These are phyloP conservation scores for Plotosus lineatus DNA, from an alignment of 2,113 vertebrate species.

Conservation along the genomic window DNA sequence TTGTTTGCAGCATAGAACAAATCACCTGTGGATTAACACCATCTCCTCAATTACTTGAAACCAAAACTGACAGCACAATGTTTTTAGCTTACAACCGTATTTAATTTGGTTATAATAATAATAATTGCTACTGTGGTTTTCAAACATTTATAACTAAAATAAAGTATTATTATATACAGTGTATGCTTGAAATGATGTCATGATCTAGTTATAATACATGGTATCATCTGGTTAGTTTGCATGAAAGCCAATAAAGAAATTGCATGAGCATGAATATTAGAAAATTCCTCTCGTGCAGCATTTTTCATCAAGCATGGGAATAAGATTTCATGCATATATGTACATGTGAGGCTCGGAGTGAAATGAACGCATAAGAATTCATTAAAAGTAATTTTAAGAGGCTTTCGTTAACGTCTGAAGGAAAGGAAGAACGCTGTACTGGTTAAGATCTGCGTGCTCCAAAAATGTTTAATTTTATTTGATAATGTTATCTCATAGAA, in stretches of 20 bases:
- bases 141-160: not conserved
- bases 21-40: not conserved
- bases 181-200: not conserved
- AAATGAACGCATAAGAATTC: conserved; percentile 54
- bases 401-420: conserved; percentile 65
- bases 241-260: not conserved
- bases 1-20: not conserved
- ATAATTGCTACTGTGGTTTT: not conserved
- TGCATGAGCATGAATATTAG: not conserved
- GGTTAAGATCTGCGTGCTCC: conserved; percentile 58
- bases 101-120: not conserved
- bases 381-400: conserved; percentile 55
- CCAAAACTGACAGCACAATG: not conserved
- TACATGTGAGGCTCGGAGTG: conserved; percentile 48
- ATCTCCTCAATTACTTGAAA: not conserved
- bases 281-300: not conserved
- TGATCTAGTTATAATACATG: not conserved
- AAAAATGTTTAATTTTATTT: conserved; percentile 67
- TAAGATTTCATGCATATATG: conserved; percentile 42
- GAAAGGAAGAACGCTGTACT: conserved; percentile 55
- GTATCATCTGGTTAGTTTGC: not conserved
- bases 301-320: conserved; percentile 23
- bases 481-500: conserved; percentile 62
- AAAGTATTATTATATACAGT: not conserved
- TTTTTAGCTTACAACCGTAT: not conserved